Base-by-base conservation (phyloP, 2,797 vertebrate genomes). In the Hafferia zeledoni region DNA sequence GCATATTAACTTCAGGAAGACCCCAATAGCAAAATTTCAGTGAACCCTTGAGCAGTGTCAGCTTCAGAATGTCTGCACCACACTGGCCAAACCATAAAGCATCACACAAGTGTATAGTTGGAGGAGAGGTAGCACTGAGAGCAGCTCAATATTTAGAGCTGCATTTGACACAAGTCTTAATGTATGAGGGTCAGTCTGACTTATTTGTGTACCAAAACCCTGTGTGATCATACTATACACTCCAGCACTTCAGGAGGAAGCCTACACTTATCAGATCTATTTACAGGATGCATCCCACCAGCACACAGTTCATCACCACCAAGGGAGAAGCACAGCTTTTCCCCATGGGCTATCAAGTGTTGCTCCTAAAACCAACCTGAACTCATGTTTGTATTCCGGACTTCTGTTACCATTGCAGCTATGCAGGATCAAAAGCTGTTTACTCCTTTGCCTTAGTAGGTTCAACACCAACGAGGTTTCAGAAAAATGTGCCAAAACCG, bases 341-440 rank as follows among this genome's bases (percentile, higher is more conserved):
- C 72, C 7, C 1, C 50, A 15, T 2, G 37, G 76, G 53, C 80
- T 92, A 87, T 46, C 49, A 70, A 68, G 43, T 2, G 35, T 9
- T 80, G 56, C 56, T 82, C 25, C 84, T 67, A 57, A 96, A 94
- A 49, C 41, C 90, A 68, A 56, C 57, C 63, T 47, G 31, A 86
- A 85, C 60, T 92, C 1, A 0, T 56, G 65, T 65, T 92, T 64
- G 55, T 74, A 52, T 65, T 53, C 56, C 69, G 61, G 61, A 39
- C 37, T 90, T 87, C n/a, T 63, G 47, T 33, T 94, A 83, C 75
- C 88, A 50, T 2, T 84, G 88, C 69, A 95, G 70, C 63, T 70
- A 71, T 13, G 11, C 25, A 47, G 67, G 84, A 92, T 93, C 86
- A 96, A 93, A 95, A 92, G 93, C 72, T 94, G 85, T 79, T 95